Percentiles rank a stretch among this genome's conserved stretches.
Conservation (phyloP, 2,113 vertebrate genomes). For the Mugil cephalus region DNA sequence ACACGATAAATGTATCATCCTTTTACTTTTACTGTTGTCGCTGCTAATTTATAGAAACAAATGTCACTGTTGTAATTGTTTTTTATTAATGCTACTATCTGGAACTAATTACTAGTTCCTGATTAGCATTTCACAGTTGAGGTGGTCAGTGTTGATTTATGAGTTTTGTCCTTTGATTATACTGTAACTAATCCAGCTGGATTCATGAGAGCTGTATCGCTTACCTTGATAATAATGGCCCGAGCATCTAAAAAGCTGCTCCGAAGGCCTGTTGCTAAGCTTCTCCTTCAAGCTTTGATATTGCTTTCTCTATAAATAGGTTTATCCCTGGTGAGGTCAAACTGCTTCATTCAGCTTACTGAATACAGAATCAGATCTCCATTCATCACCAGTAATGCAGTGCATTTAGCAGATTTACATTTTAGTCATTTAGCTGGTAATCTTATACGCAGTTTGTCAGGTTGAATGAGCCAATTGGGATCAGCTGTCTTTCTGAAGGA, state of each 20-base stretch:
- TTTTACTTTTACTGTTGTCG: neutral
- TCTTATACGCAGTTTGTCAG: neutral
- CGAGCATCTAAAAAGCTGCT: slow-evolving; percentile 70
- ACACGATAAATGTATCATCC: neutral
- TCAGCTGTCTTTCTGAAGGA: neutral
- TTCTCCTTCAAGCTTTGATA: slow-evolving; percentile 47
- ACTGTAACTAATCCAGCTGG: slow-evolving; percentile 35
- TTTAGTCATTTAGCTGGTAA: slow-evolving; percentile 34
- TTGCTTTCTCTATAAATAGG: slow-evolving; percentile 66
- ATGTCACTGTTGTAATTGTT: neutral
- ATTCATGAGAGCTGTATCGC: slow-evolving; percentile 22
- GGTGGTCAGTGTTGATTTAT: slow-evolving; percentile 21
- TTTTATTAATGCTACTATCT: neutral
- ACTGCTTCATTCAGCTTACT: slow-evolving; percentile 40
- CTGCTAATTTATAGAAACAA: neutral
- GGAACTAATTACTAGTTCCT: neutral
- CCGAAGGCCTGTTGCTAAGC: slow-evolving; percentile 69
- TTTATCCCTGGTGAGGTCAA: slow-evolving; percentile 58
- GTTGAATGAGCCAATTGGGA: slow-evolving; percentile 1
- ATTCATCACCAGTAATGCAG: slow-evolving; percentile 34
- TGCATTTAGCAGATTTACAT: slow-evolving; percentile 48
- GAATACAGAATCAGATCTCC: slow-evolving; percentile 35
- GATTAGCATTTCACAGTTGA: slow-evolving; percentile 10
- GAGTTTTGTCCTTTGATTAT: slow-evolving; percentile 28
- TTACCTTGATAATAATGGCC: slow-evolving; percentile 61